A percentile compares a stretch with the other conserved stretches of the same genome.
phyloP scores from a whole-genome alignment of 1,140 invertebrate species.

The Bombus polaris region DNA sequence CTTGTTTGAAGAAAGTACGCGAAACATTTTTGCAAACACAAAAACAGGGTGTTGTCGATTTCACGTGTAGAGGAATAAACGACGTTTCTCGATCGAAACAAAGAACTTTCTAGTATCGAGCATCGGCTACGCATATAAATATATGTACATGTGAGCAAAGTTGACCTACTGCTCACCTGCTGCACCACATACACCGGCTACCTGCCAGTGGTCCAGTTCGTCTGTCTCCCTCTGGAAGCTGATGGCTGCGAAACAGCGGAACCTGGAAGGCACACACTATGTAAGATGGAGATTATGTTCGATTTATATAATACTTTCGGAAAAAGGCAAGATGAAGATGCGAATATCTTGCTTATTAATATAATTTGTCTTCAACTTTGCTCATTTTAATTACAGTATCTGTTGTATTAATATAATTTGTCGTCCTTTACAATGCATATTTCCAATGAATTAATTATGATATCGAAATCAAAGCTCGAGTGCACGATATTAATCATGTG shows the following conservation, averaged over 20 bases:
- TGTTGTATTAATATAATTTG: neutral
- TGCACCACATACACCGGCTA: slow-evolving; percentile 54
- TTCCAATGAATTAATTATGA: neutral
- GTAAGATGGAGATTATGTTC: neutral
- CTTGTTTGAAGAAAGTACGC: neutral
- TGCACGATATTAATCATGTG: neutral
- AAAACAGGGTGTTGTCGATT: neutral
- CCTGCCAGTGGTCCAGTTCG: slow-evolving; percentile 56
- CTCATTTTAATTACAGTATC: no score
- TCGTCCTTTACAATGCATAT: no score
- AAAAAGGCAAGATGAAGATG: neutral
- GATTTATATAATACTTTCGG: neutral
- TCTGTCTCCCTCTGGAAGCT: slow-evolving; percentile 52
- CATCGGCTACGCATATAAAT: slow-evolving; percentile 31
- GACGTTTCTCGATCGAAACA: slow-evolving; percentile 24
- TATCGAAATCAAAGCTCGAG: neutral
- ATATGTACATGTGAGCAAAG: slow-evolving; percentile 35
- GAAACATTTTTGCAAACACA: neutral
- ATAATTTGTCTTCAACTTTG: neutral
- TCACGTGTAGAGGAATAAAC: neutral
- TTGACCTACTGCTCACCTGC: slow-evolving; percentile 65
- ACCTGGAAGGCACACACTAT: neutral
- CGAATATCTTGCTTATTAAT: neutral
- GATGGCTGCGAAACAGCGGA: slow-evolving; percentile 31
- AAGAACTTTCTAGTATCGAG: slow-evolving; percentile 38